Evolutionary conservation across 2,797 vertebrate genomes (phyloP), one percentile per base, ranked within the genome.

Genomic region (Chaenodraco wilsoni): DNA sequence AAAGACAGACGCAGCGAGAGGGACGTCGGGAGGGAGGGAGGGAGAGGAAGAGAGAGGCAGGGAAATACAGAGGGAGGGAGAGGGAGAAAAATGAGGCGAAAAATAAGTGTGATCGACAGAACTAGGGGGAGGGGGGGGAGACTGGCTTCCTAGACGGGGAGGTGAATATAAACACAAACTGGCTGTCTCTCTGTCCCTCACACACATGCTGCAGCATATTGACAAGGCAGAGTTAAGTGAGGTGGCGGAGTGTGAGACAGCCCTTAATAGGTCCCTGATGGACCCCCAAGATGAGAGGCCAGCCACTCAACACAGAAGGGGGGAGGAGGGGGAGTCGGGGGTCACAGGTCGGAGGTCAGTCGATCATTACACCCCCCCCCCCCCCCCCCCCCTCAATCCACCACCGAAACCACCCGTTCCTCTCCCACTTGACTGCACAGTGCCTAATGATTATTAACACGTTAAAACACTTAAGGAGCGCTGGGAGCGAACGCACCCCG

Each of bases 391-490:
- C 14, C 59, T 40, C 51, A 21, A 74, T 64, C 69, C 54, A 57
- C 63, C 70, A 60, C 41, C 60, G 33, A 45, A 46, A 31, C 59
- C 72, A 33, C 33, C 76, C 78, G 21, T 12, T 60, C 76, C 85
- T 76, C 87, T 86, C 76, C 90, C 85, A 87, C 90, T 92, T 88
- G 83, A 91, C 91, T 88, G 87, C 87, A 78, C 85, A 80, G 85
- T 72, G 87, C 86, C 88, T 91, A 91, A 93, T 93, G 91, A 93
- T 93, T 93, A 93, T 93, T 93, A 93, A 93, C 91, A 93, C 91
- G 84, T 92, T 93, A 93, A 93, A 93, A 93, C 92, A 93, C 91
- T 93, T 93, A 93, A 93, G 92, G 88, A 89, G 91, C 88, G 54
- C 76, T 71, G 89, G 91, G 91, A 93, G 86, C 61, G 76, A 90